These are phyloP conservation scores for Coboldia fuscipes DNA, from an alignment of 1,140 invertebrate genomes.

Conservation along the genomic window DNA sequence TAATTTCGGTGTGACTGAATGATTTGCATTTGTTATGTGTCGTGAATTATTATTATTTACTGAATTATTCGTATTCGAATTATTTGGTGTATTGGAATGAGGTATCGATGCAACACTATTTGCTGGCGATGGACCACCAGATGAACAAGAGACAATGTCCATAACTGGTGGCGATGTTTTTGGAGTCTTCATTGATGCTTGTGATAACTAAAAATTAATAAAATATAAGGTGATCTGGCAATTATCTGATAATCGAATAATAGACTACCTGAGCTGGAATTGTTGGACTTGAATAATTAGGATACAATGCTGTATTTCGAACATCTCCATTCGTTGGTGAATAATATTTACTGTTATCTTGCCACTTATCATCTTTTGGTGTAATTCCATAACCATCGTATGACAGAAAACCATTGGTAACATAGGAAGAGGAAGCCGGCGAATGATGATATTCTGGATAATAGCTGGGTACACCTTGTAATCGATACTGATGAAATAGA, in stretches of 20 bases:
- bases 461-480: conserved; percentile 44
- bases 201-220: conserved; percentile 3
- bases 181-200: conserved; percentile 18
- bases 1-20: conserved; percentile 20
- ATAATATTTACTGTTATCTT: conserved; percentile 20
- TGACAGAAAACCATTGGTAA: conserved; percentile 54
- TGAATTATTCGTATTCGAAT: conserved; percentile 2
- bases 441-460: conserved; percentile 56
- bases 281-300: conserved; percentile 19
- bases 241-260: not conserved
- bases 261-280: conserved; percentile 16
- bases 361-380: conserved; percentile 21
- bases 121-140: conserved; percentile 16
- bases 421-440: conserved; percentile 32
- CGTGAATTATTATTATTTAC: conserved; percentile 10
- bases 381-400: conserved; percentile 20
- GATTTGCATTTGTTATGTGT: conserved; percentile 20
- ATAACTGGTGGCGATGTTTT: conserved; percentile 20
- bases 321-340: conserved; percentile 9
- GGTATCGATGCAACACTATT: conserved; percentile 2
- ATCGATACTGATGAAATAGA: conserved; percentile 65
- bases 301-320: conserved; percentile 6
- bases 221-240: not conserved
- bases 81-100: not conserved
- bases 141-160: conserved; percentile 20